These are phyloP conservation scores for Pocillopora damicornis DNA, from an alignment of 64 coral and sea anemone genomes.

Conservation along the genomic window DNA sequence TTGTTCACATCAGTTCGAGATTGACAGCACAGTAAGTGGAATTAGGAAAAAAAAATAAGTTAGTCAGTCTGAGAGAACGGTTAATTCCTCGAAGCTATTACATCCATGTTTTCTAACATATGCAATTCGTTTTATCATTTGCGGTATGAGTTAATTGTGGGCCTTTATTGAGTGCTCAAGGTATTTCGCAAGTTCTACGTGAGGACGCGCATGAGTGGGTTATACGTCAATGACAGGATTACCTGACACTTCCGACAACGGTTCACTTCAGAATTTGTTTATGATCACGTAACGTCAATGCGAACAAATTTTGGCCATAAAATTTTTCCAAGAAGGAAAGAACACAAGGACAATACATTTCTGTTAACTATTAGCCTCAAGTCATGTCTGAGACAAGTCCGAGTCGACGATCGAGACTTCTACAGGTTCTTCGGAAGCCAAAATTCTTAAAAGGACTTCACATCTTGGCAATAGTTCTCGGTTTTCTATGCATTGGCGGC, in stretches of 20 bases:
- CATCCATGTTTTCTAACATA: no score
- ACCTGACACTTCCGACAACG: background rate
- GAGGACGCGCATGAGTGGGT: constrained; percentile 1
- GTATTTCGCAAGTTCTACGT: background rate
- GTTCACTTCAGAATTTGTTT: background rate
- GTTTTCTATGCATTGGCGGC: constrained; percentile 43
- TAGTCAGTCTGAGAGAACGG: no score
- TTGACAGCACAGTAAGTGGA: no score
- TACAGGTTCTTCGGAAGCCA: background rate
- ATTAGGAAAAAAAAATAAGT: no score
- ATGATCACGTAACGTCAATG: background rate
- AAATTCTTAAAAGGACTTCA: constrained; percentile 23
- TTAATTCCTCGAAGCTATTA: no score
- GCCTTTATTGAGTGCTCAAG: no score
- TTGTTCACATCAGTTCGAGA: no score
- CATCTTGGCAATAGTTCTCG: constrained; percentile 23
- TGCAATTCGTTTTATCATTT: no score
- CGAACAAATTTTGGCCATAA: background rate
- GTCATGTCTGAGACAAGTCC: background rate
- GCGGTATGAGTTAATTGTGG: no score
- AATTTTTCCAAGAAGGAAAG: background rate
- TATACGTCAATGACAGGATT: constrained; percentile 1
- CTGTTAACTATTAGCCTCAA: background rate
- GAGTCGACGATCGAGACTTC: background rate
- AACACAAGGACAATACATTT: background rate